Base-by-base conservation (phyloP, 1,140 invertebrate species). In the Camponotus pennsylvanicus region DNA sequence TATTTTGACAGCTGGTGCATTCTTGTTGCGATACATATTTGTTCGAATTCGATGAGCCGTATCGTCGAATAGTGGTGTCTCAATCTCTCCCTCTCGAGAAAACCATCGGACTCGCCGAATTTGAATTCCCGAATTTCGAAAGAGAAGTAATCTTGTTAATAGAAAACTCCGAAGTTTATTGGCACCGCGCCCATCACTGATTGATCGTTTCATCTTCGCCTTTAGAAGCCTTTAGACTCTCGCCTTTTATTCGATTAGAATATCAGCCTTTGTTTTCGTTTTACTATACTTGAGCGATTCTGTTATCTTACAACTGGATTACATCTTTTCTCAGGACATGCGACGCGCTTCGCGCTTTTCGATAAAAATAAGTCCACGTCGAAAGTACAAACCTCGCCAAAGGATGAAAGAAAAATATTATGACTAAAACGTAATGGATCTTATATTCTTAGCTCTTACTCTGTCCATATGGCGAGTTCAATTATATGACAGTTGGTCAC, bases 321-420 rank as follows among this genome's bases (percentile, higher is more conserved):
- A 75, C 55, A 75, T 75, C 37, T n/a, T 70, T 70, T 59, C 55
- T 32, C 15, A 15, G 37, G 34, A 67, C 42, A 45, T 34, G 63
- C 57, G 49, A 52, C 15, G 49, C 49, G 49, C 49, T 52, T 52
- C n/a, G 66, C 27, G 40, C 27, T 82, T 37, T 32, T 80, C 45
- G 52, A 21, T 32, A 61, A 61, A 73, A 83, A 83, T 83, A 83
- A 83, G 67, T 82, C 57, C 40, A 61, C 55, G 79, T 75, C 15
- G 69, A 49, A 55, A 83, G 79, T 49, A 34, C 69, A 75, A 83
- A 83, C 67, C 79, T 73, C 55, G 55, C 7, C 40, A 34, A 34
- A 83, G 27, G 57, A 75, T 83, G 79, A 83, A 83, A 83, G 79
- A 83, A 83, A 73, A 83, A 83, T 83, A 83, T 83, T 83, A 75